Evolutionary conservation across 2,888 invertebrate genomes (phyloP).

Genomic region (Clusia tigrina): DNA sequence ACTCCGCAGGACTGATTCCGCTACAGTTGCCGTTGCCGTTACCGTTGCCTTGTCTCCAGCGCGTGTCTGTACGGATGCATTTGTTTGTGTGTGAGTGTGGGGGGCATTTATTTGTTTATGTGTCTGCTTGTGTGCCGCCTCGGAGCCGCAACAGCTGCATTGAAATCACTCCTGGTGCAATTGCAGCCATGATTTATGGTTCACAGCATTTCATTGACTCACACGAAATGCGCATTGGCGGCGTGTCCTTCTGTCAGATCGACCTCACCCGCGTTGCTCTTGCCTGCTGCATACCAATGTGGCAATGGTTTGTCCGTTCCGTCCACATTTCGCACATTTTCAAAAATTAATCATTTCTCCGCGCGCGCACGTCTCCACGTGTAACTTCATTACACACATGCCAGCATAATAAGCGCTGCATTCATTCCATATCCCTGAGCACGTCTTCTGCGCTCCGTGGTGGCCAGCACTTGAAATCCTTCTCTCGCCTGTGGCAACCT

Average conservation of each 20-base stretch:
- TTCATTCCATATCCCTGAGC: not conserved
- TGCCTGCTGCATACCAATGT: not conserved
- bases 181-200: conserved; percentile 11
- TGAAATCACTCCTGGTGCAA: conserved; percentile 2
- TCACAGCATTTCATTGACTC: conserved; percentile 10
- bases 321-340: not conserved
- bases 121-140: not conserved
- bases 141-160: not conserved
- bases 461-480: not conserved
- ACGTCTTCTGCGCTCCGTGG: not conserved
- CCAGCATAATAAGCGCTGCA: not conserved
- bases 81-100: not conserved
- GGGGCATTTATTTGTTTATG: not conserved
- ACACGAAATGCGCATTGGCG: not conserved
- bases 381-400: not conserved
- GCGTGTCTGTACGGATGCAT: not conserved
- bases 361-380: not conserved
- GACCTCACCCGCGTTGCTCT: not conserved
- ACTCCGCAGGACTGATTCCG: no score
- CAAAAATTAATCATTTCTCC: not conserved
- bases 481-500: not conserved
- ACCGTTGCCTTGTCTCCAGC: not conserved
- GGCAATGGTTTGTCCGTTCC: no score
- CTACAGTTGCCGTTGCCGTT: no score
- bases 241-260: not conserved